phyloP scores from a whole-genome alignment of 2,888 invertebrate species.

The Dilophus febrilis region DNA sequence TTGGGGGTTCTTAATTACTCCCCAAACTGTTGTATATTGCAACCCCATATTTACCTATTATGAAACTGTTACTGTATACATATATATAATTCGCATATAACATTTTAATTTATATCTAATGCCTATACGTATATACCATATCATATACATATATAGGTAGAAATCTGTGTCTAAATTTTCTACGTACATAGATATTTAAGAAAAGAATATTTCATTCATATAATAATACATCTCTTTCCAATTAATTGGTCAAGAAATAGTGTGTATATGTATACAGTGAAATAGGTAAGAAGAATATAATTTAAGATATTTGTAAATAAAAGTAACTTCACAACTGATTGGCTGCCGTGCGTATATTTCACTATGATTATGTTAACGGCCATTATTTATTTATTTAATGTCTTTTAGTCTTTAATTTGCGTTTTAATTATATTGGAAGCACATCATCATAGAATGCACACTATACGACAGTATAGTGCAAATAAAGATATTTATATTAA shows the following conservation, averaged over 20 bases:
- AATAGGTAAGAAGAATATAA: no score
- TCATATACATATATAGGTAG: no score
- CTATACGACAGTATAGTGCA: no score
- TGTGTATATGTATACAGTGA: no score
- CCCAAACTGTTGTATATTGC: slow-evolving; percentile 21
- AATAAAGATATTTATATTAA: no score
- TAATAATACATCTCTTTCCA: slow-evolving; percentile 5
- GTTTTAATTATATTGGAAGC: no score
- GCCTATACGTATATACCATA: neutral
- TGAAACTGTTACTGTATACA: neutral
- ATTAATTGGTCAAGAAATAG: slow-evolving; percentile 5
- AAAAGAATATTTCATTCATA: no score
- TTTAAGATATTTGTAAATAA: neutral
- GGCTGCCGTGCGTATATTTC: slow-evolving; percentile 1
- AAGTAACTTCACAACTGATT: slow-evolving; percentile 3
- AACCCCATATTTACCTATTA: neutral
- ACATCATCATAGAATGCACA: no score
- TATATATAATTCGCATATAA: neutral
- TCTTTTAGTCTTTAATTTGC: no score
- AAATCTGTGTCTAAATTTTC: no score
- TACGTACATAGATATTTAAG: no score
- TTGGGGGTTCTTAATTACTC: slow-evolving; percentile 26
- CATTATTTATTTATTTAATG: slow-evolving; percentile 1
- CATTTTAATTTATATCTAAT: neutral
- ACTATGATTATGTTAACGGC: slow-evolving; percentile 3